phyloP scores from a whole-genome alignment of 2,797 vertebrate genomes.

The Platalea minor region DNA sequence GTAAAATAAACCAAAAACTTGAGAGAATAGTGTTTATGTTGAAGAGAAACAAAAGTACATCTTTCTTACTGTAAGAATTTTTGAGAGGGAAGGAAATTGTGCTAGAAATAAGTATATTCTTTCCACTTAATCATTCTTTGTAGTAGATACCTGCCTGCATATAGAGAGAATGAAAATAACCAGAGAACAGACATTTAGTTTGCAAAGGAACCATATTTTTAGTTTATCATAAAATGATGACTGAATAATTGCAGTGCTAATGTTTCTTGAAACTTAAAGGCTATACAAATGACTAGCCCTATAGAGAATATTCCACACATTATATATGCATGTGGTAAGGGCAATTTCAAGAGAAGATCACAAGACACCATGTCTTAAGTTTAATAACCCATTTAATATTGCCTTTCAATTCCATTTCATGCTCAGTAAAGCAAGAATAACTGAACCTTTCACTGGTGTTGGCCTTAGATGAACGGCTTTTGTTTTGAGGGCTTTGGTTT shows the following conservation, averaged over 20 bases:
- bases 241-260: conserved; percentile 25
- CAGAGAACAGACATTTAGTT: background rate
- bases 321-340: conserved; percentile 35
- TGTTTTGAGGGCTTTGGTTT: conserved; percentile 68
- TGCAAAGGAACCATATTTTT: background rate
- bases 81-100: background rate
- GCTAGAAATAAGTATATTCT: background rate
- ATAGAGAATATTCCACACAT: conserved; percentile 29
- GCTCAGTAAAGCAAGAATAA: conserved; percentile 81
- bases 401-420: conserved; percentile 81
- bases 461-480: conserved; percentile 69
- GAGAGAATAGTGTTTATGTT: background rate
- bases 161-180: conserved; percentile 21
- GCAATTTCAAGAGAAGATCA: conserved; percentile 67
- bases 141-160: background rate
- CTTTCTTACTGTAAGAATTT: background rate
- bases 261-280: conserved; percentile 36
- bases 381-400: conserved; percentile 81
- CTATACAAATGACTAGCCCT: conserved; percentile 17
- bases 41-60: background rate
- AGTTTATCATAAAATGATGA: background rate
- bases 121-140: background rate
- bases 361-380: conserved; percentile 71
- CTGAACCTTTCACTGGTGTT: conserved; percentile 66
- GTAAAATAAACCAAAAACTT: background rate